Evolutionary conservation across 2,113 vertebrate genomes (phyloP).

Genomic region (Sinocyclocheilus rhinocerous): DNA sequence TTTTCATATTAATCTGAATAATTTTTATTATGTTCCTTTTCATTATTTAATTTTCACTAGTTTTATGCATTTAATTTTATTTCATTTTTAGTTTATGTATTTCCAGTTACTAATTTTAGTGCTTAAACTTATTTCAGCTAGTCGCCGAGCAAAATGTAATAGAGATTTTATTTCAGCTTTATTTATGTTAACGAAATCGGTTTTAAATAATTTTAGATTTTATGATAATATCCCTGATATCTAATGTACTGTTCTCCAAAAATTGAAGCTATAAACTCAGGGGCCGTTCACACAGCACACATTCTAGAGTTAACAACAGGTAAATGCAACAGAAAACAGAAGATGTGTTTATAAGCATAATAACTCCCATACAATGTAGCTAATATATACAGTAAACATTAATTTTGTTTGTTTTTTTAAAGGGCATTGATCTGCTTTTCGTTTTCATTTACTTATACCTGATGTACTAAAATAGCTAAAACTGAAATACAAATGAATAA

Average conservation of each 20-base stretch:
- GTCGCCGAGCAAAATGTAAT: too few relatives aligned
- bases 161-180: too few relatives aligned
- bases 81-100: background rate
- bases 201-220: too few relatives aligned
- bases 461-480: background rate
- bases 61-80: background rate
- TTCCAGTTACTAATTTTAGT: too few relatives aligned
- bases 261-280: too few relatives aligned
- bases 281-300: background rate
- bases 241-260: too few relatives aligned
- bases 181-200: too few relatives aligned
- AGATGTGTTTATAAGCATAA: conserved; percentile 2
- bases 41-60: background rate
- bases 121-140: background rate
- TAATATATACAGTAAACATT: background rate
- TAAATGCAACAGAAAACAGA: background rate
- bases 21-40: too few relatives aligned
- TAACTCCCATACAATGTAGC: background rate
- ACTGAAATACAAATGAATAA: background rate
- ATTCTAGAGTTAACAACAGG: background rate
- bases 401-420: background rate
- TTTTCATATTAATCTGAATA: too few relatives aligned
- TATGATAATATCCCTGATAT: too few relatives aligned
- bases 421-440: background rate
- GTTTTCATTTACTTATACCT: background rate